Conservation (phyloP, 2,113 vertebrate species). For the Microcebus griseorufus region DNA sequence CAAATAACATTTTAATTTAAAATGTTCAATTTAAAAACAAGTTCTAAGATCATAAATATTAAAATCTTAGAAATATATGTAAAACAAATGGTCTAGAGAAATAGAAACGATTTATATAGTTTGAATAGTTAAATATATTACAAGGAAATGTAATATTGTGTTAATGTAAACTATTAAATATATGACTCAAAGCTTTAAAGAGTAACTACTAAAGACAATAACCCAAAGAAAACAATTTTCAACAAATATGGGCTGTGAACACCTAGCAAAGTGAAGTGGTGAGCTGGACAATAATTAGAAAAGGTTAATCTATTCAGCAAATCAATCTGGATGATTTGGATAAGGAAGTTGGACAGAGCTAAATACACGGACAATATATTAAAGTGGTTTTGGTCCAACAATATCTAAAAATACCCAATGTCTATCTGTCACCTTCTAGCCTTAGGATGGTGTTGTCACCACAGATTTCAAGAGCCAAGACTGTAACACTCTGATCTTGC, state of each 20-base stretch:
- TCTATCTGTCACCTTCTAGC: neutral
- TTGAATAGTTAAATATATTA: constrained; percentile 33
- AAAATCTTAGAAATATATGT: constrained; percentile 14
- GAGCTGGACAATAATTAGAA: neutral
- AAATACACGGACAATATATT: neutral
- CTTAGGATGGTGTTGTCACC: neutral
- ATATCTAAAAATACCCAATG: neutral
- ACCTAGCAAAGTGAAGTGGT: neutral
- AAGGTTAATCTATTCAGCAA: neutral
- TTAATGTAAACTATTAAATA: neutral
- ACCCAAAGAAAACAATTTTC: neutral
- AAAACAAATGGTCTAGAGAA: constrained; percentile 12
- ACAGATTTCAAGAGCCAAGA: neutral
- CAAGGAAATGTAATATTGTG: neutral
- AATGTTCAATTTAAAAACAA: neutral
- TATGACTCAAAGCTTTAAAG: neutral
- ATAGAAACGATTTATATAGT: neutral
- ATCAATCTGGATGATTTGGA: neutral
- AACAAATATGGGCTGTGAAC: neutral
- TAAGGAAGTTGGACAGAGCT: neutral
- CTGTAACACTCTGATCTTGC: neutral
- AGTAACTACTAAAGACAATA: neutral
- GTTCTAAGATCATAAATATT: constrained; percentile 18
- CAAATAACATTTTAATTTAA: neutral
- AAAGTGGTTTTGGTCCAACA: neutral